phyloP scores from a whole-genome alignment of 2,113 vertebrate species.

The Scartelaos histophorus region DNA sequence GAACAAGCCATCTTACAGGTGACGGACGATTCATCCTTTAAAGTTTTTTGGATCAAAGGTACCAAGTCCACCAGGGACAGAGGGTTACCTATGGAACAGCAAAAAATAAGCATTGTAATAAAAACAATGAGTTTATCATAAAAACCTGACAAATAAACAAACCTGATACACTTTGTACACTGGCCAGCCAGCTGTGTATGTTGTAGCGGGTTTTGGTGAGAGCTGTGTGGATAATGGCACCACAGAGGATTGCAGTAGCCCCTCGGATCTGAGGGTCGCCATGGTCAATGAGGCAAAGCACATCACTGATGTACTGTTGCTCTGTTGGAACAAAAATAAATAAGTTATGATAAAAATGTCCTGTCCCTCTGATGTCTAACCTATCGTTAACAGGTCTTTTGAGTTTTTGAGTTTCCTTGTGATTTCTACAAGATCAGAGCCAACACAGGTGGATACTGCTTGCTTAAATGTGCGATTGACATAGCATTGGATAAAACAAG shows the following conservation, averaged over 20 bases:
- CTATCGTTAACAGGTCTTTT: background rate
- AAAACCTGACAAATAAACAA: slow-evolving; percentile 12
- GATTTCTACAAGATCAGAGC: no score
- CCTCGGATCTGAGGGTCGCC: slow-evolving; percentile 96
- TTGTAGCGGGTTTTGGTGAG: slow-evolving; percentile 88
- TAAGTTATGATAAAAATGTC: background rate
- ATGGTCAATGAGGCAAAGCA: slow-evolving; percentile 86
- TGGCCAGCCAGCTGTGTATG: slow-evolving; percentile 84
- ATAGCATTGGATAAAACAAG: no score
- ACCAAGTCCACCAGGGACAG: slow-evolving; percentile 88
- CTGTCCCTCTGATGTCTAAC: background rate
- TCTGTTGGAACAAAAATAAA: slow-evolving; percentile 73
- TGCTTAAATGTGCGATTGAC: background rate
- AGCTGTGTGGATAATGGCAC: slow-evolving; percentile 85
- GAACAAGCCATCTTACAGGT: slow-evolving; percentile 94
- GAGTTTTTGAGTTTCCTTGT: no score
- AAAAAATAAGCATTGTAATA: background rate
- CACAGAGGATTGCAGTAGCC: slow-evolving; percentile 90
- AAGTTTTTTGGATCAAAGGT: slow-evolving; percentile 83
- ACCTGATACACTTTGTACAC: slow-evolving; percentile 84
- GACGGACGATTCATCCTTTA: slow-evolving; percentile 94
- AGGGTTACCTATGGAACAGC: slow-evolving; percentile 77
- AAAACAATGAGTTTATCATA: background rate
- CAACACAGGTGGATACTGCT: background rate
- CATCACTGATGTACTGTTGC: slow-evolving; percentile 91